Conservation (phyloP, 2,113 vertebrate species). For the Bufo bufo region DNA sequence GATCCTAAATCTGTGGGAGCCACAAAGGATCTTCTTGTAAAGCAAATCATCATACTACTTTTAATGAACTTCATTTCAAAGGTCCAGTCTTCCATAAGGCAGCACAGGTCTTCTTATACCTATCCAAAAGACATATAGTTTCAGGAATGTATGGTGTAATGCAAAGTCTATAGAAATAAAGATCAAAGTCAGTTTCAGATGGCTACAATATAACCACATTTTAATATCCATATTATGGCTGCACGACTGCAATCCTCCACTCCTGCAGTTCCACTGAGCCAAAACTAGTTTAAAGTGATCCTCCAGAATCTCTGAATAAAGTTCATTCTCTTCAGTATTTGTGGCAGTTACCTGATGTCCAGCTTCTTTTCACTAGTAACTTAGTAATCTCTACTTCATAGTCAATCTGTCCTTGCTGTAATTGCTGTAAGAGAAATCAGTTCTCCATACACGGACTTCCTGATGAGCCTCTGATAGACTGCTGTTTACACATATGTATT, state of each 20-base stretch:
- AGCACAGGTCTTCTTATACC: slow-evolving; percentile 21
- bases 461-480: too few relatives aligned
- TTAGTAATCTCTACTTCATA: too few relatives aligned
- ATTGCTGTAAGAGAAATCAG: too few relatives aligned
- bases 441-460: too few relatives aligned
- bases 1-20: not conserved
- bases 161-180: not conserved
- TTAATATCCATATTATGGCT: not conserved
- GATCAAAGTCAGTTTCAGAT: not conserved
- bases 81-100: not conserved
- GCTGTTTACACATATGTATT: too few relatives aligned
- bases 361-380: too few relatives aligned
- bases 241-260: not conserved
- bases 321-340: too few relatives aligned
- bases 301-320: too few relatives aligned
- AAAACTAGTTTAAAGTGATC: not conserved
- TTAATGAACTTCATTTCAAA: not conserved
- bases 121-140: not conserved
- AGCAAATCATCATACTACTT: slow-evolving; percentile 13
- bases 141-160: not conserved
- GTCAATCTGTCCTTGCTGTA: too few relatives aligned
- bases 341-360: too few relatives aligned
- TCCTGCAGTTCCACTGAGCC: not conserved
- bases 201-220: not conserved
- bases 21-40: not conserved